Conservation (phyloP, 2,888 invertebrate genomes). For the Cephus nigrinus region DNA sequence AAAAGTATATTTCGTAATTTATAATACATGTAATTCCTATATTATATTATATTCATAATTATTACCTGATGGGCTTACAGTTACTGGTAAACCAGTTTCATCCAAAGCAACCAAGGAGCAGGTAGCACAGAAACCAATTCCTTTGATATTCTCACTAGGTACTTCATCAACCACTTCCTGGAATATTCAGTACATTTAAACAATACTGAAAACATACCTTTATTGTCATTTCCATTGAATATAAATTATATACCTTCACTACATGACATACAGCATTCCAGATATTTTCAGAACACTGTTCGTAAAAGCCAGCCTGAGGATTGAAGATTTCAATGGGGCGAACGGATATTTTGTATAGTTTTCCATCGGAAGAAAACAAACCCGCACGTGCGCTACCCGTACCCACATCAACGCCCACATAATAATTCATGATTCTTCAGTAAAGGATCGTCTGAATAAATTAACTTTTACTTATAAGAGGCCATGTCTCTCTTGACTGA, state of each 20-base stretch:
- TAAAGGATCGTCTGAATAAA: neutral
- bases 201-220: neutral
- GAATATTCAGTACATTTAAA: conserved; percentile 29
- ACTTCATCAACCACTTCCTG: conserved; percentile 73
- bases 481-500: neutral
- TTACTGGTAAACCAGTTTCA: conserved; percentile 74
- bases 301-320: conserved; percentile 81
- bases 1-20: neutral
- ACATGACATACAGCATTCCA: conserved; percentile 81
- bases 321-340: conserved; percentile 82
- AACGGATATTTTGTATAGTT: conserved; percentile 73
- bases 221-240: neutral
- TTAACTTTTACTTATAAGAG: neutral
- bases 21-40: neutral
- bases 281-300: conserved; percentile 91
- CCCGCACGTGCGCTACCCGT: conserved; percentile 91
- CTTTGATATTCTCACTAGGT: conserved; percentile 74
- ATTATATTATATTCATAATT: conserved; percentile 7
- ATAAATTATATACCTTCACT: conserved; percentile 74
- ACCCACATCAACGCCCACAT: conserved; percentile 93
- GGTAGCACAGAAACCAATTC: conserved; percentile 95
- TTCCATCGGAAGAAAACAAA: conserved; percentile 77
- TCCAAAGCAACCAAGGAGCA: conserved; percentile 91
- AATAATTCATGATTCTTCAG: conserved; percentile 66
- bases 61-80: conserved; percentile 75